These are phyloP conservation scores for Paragorgia papillata DNA, from an alignment of 92 coral and sea anemone species.

Conservation along the genomic window DNA sequence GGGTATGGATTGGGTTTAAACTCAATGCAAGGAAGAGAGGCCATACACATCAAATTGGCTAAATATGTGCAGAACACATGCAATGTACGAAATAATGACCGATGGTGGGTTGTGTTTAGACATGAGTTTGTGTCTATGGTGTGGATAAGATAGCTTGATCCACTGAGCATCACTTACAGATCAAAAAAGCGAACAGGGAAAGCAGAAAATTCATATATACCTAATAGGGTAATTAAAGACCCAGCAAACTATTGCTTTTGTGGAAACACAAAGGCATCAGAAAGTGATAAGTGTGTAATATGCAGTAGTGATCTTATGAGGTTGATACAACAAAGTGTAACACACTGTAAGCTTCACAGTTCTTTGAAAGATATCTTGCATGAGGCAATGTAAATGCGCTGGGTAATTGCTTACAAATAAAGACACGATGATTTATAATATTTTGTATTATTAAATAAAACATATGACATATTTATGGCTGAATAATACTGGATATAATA, in stretches of 20 bases:
- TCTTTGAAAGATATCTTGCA: conserved; percentile 10
- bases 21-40: conserved; percentile 70
- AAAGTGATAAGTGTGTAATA: conserved; percentile 38
- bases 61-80: conserved; percentile 64
- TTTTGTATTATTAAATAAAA: no score
- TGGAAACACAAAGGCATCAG: conserved; percentile 27
- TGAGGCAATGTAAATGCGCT: background rate
- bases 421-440: no score
- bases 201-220: conserved; percentile 54
- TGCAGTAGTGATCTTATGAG: conserved; percentile 51
- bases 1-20: conserved; percentile 70
- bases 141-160: conserved; percentile 65
- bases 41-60: conserved; percentile 62
- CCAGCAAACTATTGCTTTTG: no score
- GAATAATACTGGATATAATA: background rate
- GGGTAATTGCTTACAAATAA: background rate
- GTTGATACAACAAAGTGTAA: conserved; percentile 45
- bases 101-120: conserved; percentile 67
- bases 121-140: conserved; percentile 62
- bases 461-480: background rate
- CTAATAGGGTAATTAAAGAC: conserved; percentile 50
- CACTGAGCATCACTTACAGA: conserved; percentile 54
- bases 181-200: conserved; percentile 35
- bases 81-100: conserved; percentile 57
- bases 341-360: conserved; percentile 43